A percentile compares a stretch with the other conserved stretches of the same genome.
Conservation (phyloP, 2,113 vertebrate species). For the Lipophrys pholis region DNA sequence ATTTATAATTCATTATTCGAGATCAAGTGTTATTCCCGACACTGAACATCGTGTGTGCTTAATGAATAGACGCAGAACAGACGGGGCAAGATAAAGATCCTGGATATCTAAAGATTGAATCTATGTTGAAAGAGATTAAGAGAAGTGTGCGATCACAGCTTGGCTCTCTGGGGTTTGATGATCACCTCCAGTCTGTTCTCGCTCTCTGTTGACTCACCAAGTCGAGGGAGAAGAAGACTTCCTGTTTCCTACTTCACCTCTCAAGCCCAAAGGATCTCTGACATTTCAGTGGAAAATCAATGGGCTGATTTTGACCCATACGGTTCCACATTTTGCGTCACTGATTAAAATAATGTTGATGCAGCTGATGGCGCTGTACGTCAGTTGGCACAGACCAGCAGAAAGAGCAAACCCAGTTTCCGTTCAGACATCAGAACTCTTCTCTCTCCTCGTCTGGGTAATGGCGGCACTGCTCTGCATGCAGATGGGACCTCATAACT, state of each 20-base stretch:
- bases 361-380: constrained; percentile 2
- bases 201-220: background rate
- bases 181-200: background rate
- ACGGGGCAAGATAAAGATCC: too few species aligned
- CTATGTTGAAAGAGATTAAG: background rate
- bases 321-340: background rate
- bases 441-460: background rate
- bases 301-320: too few species aligned
- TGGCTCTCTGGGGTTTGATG: background rate
- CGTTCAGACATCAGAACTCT: too few species aligned
- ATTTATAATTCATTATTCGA: too few species aligned
- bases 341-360: background rate
- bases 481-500: constrained; percentile 55
- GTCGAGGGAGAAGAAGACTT: background rate
- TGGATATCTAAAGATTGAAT: background rate
- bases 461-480: constrained; percentile 38
- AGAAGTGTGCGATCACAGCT: background rate
- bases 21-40: too few species aligned
- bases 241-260: constrained; percentile 1
- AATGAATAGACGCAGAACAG: too few species aligned
- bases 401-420: background rate
- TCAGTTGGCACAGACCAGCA: constrained; percentile 9
- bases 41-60: too few species aligned
- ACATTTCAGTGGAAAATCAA: constrained; percentile 12
- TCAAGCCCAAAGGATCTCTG: background rate